Conservation (phyloP, 1,140 invertebrate species). For the Geopemphigus sp. region DNA sequence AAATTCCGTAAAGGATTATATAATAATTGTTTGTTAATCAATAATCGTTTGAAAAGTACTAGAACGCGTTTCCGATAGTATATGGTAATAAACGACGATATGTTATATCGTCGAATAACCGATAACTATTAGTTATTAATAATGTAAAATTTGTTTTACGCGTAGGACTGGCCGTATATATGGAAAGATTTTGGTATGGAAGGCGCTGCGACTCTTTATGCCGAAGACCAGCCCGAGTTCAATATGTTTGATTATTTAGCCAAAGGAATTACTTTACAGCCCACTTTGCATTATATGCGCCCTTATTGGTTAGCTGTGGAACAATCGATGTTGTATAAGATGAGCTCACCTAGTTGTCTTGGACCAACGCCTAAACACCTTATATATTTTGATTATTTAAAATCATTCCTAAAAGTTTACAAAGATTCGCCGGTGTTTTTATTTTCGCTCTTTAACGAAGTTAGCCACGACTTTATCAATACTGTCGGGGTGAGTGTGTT, state of each 20-base stretch:
- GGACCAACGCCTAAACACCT: slow-evolving; percentile 58
- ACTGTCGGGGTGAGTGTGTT: slow-evolving; percentile 54
- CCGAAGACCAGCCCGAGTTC: slow-evolving; percentile 57
- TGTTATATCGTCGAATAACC: too few species aligned
- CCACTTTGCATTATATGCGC: slow-evolving; percentile 58
- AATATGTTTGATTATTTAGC: slow-evolving; percentile 57
- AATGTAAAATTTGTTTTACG: slow-evolving; percentile 56
- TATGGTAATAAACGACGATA: too few species aligned
- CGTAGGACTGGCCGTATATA: slow-evolving; percentile 69
- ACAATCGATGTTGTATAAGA: slow-evolving; percentile 51
- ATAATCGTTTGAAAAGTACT: too few species aligned
- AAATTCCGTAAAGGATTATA: too few species aligned
- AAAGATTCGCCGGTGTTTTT: slow-evolving; percentile 51
- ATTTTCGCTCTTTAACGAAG: slow-evolving; percentile 59
- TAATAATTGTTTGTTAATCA: too few species aligned
- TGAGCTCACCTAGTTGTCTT: slow-evolving; percentile 56
- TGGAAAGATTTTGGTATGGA: slow-evolving; percentile 73
- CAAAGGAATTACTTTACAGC: slow-evolving; percentile 56
- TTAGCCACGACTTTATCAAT: slow-evolving; percentile 61
- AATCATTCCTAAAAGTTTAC: slow-evolving; percentile 57
- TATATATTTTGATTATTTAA: slow-evolving; percentile 60
- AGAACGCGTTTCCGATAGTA: too few species aligned
- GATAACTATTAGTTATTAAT: too few species aligned
- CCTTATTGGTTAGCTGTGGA: slow-evolving; percentile 56
- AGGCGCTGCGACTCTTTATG: slow-evolving; percentile 62